Evolutionary conservation across 1,140 invertebrate species (phyloP), one percentile per base, ranked within the genome.

Genomic region (Dinoponera quadriceps): DNA sequence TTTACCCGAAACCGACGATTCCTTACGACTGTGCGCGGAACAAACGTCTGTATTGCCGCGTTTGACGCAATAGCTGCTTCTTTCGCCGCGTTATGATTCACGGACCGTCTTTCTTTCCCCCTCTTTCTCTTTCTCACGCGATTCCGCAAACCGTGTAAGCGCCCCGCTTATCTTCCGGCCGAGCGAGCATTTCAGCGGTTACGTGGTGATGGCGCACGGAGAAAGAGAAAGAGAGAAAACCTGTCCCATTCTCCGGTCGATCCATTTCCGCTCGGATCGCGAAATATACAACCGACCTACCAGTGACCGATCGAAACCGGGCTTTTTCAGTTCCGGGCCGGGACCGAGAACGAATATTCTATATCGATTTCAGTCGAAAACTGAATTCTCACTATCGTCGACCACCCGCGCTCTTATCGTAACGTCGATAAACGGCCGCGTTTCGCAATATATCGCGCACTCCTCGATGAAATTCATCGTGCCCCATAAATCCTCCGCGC

Each of bases 31-130:
- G 3, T n/a, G n/a, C n/a, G n/a, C 65, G 14, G 11, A 66, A 51
- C 48, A 68, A 77, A 77, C 66, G 14, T 66, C 11, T 66, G 73
- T 44, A 66, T 66, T 77, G 51, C 14, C 44, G 18, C 73, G 51
- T 68, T 77, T 77, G 74, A 77, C 27, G 74, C 74, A 77, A 77
- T 27, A 66, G 22, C 7, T 54, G 62, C 68, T 54, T 77, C 74
- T 68, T 66, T 27, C 18, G 22, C 29, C 38, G 38, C 7, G 62
- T 54, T 77, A 77, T 77, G 74, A 77, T 77, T 77, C 74, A 66
- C 48, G 13, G 54, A 33, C 62, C 4, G 38, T 44, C 0, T 44
- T 9, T 9, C 38, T 44, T 9, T 11, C 38, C 7, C 33, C 7
- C 33, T 33, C 7, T 33, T 7, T 33, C 7, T 54, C 44, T 51